These are phyloP conservation scores for Anoplius nigerrimus DNA, from an alignment of 2,888 invertebrate genomes.

Conservation along the genomic window DNA sequence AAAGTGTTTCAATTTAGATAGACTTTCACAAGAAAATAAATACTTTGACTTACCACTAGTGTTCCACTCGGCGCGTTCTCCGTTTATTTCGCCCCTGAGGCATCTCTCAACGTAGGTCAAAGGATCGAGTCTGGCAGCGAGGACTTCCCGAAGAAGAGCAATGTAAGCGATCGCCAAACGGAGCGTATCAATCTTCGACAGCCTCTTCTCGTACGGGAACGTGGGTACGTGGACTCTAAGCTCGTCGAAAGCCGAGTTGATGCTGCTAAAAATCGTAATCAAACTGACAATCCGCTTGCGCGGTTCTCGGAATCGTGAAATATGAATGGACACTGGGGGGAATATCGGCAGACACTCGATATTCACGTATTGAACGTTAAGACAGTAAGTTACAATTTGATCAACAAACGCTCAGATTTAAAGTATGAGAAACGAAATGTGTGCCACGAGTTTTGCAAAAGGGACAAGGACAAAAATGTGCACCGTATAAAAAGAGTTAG, in stretches of 20 bases:
- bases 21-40: background rate
- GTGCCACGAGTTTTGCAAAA: no score
- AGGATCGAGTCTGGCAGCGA: conserved; percentile 93
- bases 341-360: no score
- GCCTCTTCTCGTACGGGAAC: conserved; percentile 98
- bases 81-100: conserved; percentile 91
- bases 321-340: no score
- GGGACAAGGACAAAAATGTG: no score
- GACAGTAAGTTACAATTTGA: no score
- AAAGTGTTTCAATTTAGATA: no score
- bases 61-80: conserved; percentile 94
- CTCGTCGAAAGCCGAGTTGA: conserved; percentile 99
- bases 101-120: conserved; percentile 95
- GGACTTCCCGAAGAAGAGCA: conserved; percentile 91
- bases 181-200: conserved; percentile 98
- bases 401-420: no score
- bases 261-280: conserved; percentile 87
- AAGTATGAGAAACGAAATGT: no score
- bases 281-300: conserved; percentile 64
- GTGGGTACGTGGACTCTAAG: conserved; percentile 98
- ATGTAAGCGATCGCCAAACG: conserved; percentile 98
- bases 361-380: no score
- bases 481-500: no score
- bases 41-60: conserved; percentile 86
- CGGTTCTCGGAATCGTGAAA: no score